Evolutionary conservation across 1,140 invertebrate species (phyloP).

Genomic region (Zaprionus tsacasi): DNA sequence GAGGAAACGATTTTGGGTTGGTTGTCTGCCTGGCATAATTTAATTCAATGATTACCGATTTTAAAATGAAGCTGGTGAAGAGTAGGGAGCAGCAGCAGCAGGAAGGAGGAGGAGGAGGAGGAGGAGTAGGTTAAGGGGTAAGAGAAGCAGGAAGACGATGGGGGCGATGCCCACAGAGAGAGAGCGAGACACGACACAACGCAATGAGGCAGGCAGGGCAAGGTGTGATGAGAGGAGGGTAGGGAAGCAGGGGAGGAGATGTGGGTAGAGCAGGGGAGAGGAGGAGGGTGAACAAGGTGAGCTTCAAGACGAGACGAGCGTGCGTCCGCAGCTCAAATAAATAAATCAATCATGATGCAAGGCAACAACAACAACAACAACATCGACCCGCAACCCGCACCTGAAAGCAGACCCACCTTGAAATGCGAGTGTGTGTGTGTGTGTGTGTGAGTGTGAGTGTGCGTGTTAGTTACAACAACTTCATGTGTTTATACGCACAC

Average conservation of each 20-base stretch:
- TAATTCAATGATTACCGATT: constrained; percentile 82
- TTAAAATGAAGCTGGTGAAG: constrained; percentile 54
- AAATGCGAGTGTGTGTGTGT: constrained; percentile 42
- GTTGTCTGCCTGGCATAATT: constrained; percentile 69
- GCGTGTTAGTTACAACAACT: constrained; percentile 15
- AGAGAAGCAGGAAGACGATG: constrained; percentile 33
- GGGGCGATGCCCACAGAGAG: constrained; percentile 25
- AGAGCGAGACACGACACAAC: neutral
- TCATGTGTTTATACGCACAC: too few species aligned
- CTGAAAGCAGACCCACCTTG: constrained; percentile 51
- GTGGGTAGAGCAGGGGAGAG: neutral
- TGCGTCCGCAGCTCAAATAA: constrained; percentile 74
- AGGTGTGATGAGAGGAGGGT: neutral
- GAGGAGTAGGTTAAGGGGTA: neutral
- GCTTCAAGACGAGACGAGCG: constrained; percentile 37
- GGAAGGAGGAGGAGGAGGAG: neutral
- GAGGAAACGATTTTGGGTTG: constrained; percentile 29
- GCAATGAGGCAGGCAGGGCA: neutral
- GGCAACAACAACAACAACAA: constrained; percentile 12
- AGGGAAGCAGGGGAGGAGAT: neutral
- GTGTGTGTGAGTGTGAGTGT: constrained; percentile 32
- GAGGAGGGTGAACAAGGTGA: constrained; percentile 18
- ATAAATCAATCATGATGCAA: constrained; percentile 72
- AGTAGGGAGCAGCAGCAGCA: too few species aligned
- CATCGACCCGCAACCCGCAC: constrained; percentile 20